Evolutionary conservation across 2,888 invertebrate species (phyloP), one percentile per base, ranked within the genome.

Genomic region (Athetis lepigone): DNA sequence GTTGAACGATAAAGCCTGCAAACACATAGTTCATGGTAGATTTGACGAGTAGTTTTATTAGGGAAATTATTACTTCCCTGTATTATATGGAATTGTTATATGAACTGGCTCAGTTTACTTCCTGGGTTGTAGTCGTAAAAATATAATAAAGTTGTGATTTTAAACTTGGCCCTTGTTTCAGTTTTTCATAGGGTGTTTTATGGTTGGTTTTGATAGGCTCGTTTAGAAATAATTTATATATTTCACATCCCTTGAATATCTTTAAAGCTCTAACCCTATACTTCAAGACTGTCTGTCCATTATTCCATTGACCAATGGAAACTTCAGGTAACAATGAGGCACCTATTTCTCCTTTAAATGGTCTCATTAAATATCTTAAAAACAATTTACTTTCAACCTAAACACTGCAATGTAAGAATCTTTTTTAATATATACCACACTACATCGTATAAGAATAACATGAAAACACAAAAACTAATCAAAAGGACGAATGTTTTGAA

Each of bases 1-100:
- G 83, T 84, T 88, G 90, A 84, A 89, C 92, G 92, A 93, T 92
- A 92, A 90, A 90, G 88, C 80, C 84, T 85, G 86, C 82, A 86
- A 59, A 83, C 85, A 84, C 86, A 85, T 73, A 74, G 79, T 76
- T 84, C 89, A 86, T 82, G 90, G 83, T 84, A 74, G 77, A 85
- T 81, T 85, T 83, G 79, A 84, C 82, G 85, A 74, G 80, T 78
- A 80, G 81, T 90, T 90, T 90, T 91, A 91, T 89, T 88, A 84
- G 84, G 77, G 84, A 84, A 87, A 85, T 90, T 88, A 90, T 90
- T 86, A 85, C 89, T 91, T 88, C 88, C 86, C 85, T 82, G 70
- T 79, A 70, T 77, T 66, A 58, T 55, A 71, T 64, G 61, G 57
- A 60, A 68, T 77, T 79, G 76, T 80, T 75, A 67, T 76, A 81